Conservation (phyloP, 1,140 invertebrate genomes). For the Mycetomoellerius zeteki region DNA sequence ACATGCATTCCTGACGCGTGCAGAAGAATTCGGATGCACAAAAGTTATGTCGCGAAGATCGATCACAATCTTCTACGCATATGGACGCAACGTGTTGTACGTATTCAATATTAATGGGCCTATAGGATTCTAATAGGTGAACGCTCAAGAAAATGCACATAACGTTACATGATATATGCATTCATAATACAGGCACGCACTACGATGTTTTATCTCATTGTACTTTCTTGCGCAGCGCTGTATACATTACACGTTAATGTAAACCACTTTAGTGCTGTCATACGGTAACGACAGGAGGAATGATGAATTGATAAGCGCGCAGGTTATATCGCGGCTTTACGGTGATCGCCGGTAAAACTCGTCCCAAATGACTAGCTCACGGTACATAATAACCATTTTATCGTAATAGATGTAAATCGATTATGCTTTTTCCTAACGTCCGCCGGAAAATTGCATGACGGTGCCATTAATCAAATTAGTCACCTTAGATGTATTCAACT, state of each 20-base stretch:
- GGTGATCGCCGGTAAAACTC: slow-evolving; percentile 55
- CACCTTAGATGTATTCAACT: slow-evolving; percentile 23
- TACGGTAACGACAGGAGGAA: slow-evolving; percentile 53
- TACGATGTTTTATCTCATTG: slow-evolving; percentile 55
- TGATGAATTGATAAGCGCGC: slow-evolving; percentile 62
- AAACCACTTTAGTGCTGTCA: slow-evolving; percentile 61
- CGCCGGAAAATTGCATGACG: slow-evolving; percentile 51
- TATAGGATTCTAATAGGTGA: slow-evolving; percentile 12
- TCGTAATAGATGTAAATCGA: slow-evolving; percentile 64
- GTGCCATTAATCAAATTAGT: slow-evolving; percentile 60
- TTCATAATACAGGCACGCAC: slow-evolving; percentile 40
- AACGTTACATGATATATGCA: slow-evolving; percentile 48
- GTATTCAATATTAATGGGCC: slow-evolving; percentile 46
- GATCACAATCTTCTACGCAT: background rate
- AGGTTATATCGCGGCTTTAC: slow-evolving; percentile 38
- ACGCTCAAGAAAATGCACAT: slow-evolving; percentile 34
- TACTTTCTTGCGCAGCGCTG: slow-evolving; percentile 50
- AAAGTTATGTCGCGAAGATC: background rate
- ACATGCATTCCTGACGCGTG: slow-evolving; percentile 22
- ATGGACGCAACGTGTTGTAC: background rate
- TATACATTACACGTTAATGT: slow-evolving; percentile 61
- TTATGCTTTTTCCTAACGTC: slow-evolving; percentile 49
- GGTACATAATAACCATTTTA: slow-evolving; percentile 62
- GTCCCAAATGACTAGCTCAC: slow-evolving; percentile 56
- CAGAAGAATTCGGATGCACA: slow-evolving; percentile 19